Base-by-base conservation (phyloP, 2,113 vertebrate species). In the Aspidoscelis tigris region DNA sequence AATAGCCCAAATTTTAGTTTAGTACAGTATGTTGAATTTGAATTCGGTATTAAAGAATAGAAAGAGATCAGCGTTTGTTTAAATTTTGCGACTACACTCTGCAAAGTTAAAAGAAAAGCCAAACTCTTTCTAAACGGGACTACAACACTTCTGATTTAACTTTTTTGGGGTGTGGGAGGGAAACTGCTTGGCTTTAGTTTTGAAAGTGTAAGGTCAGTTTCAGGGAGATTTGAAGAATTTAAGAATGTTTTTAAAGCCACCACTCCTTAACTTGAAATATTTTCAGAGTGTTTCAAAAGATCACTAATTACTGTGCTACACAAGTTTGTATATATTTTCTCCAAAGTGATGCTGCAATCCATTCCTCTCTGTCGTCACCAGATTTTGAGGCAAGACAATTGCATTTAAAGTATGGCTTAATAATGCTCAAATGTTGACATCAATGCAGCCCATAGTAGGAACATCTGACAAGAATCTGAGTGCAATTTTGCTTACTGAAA, bases 181-280 rank as follows among this genome's bases (percentile, higher is more conserved):
- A 61, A 18, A 66, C 75, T 26, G 86, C 87, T 87, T 22, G 8
- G 14, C 64, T 87, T 84, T 65, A 78, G 44, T 78, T 85, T 88
- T 86, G 11, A 64, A 86, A 39, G 81, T 69, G 39, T 5, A 55
- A 10, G 70, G 2, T 12, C 1, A n/a, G 71, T 58, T 81, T 87
- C 12, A 26, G 72, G 81, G 12, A 1, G 0, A 84, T 18, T 74
- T 11, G 41, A 72, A 11, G n/a, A 79, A 16, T 22, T 53, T 44
- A 39, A 50, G 0, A 71, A 26, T 1, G 0, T 14, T n/a, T 50
- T 80, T 16, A 80, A n/a, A 21, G 3, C 24, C 69, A 5, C 12
- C 3, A 10, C 0, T 39, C 4, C 0, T 5, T n/a, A 16, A 18
- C 78, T 72, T 86, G 76, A 91, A 89, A 82, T 78, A 80, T 7